A percentile compares a stretch with the other conserved stretches of the same genome.
These are phyloP conservation scores for Rhadinocentrus ornatus DNA, from an alignment of 2,797 vertebrate genomes.

Conservation along the genomic window DNA sequence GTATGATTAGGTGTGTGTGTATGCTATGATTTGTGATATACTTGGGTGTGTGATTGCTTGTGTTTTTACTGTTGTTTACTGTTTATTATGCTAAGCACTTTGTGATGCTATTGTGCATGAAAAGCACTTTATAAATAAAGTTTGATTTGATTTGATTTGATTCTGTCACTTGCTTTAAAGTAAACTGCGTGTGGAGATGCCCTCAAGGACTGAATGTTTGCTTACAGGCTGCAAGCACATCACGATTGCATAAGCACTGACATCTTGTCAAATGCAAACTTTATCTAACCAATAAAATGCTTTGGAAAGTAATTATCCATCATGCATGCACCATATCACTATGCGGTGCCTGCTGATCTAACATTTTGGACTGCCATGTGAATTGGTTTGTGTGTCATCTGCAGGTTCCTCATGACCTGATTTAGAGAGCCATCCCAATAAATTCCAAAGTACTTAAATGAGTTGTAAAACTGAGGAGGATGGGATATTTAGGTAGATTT, in stretches of 20 bases:
- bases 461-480: neutral
- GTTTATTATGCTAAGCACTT: too few species aligned
- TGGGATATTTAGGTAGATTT: neutral
- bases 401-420: neutral
- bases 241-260: neutral
- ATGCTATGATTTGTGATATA: too few species aligned
- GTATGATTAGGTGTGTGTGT: too few species aligned
- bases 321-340: neutral
- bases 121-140: too few species aligned
- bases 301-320: neutral
- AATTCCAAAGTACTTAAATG: neutral
- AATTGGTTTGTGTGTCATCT: neutral
- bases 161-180: neutral
- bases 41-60: too few species aligned
- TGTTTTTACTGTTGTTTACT: too few species aligned
- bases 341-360: neutral
- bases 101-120: too few species aligned
- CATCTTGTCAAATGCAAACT: neutral
- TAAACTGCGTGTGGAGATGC: neutral
- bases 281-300: neutral
- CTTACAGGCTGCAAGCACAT: neutral
- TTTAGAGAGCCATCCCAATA: neutral
- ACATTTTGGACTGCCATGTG: neutral
- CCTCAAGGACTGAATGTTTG: neutral
- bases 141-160: too few species aligned